Base-by-base conservation (phyloP, 2,888 invertebrate species). In the Zygaena filipendulae region DNA sequence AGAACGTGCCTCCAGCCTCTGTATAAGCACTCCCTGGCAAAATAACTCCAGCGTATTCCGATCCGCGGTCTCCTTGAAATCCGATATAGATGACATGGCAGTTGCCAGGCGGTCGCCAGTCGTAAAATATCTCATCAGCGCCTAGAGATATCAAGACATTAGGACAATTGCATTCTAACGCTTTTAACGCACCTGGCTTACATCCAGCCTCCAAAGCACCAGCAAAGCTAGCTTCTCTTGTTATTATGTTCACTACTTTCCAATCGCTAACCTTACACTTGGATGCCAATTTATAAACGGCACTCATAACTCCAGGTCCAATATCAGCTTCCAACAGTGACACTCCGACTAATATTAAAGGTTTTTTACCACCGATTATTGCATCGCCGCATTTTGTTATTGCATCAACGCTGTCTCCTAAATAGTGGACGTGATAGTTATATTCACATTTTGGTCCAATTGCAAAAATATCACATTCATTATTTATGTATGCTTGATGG, bases 21-120 rank as follows among this genome's bases (percentile, higher is more conserved):
- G 98, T 97, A 59, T 97, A 99, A 0, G 99, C 97, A 25, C 95
- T 91, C 13, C 97, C 95, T 0, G 99, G 97, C 10, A 99, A 72
- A 30, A 99, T 84, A 8, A 92, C 85, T 57, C 95, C 91, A 4
- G 98, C 97, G 38, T 91, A 86, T 40, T 87, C 81, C 2, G 97
- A 95, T 11, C 97, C 98, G 30, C 81, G 82, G 58, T 99, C 98
- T 29, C 99, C 99, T 72, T 98, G 98, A 68, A 95, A 97, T 30
- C 95, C 94, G 83, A 66, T 44, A 49, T 99, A 99, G 43, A 99
- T 87, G 21, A 99, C 82, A 40, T 87, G 90, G 39, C 91, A 88
- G 51, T 86, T 85, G 1, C 86, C 83, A 23, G 96, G 81, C 49
- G 95, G 90, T 16, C 84, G 82, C 52, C 87, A 86, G 2, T 85